Evolutionary conservation across 2,888 invertebrate species (phyloP), one percentile per base, ranked within the genome.

Genomic region (Leptarthrus brevirostris): DNA sequence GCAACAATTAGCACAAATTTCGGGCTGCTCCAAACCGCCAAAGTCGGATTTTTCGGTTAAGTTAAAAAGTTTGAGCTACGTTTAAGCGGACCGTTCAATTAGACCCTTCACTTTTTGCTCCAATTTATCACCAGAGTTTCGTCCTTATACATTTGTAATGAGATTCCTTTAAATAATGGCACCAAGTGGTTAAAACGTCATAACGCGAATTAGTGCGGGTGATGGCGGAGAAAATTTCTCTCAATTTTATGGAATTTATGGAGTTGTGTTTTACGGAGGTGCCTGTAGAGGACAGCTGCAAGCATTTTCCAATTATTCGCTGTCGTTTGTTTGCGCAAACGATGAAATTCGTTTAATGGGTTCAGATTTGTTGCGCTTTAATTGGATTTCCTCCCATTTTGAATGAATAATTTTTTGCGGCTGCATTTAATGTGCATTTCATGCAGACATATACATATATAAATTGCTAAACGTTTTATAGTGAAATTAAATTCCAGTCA

Each of bases 1-100:
- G 18, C 36, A 36, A 58, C 26, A 58, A 58, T 58, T 58, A 58
- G 58, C 36, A 36, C 36, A 58, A 58, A 58, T 34, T 58, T 34
- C 14, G 58, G 36, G 26, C 18, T 58, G 26, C 26, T 36, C 58
- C 34, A 58, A 58, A 22, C 58, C 34, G 20, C 18, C 18, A 20
- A 36, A 58, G 36, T 18, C 34, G 40, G n/a, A n/a, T 1, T 40
- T 40, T 40, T 40, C 40, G n/a, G 12, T 40, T 12, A 12, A 40
- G 3, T 40, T 40, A n/a, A 40, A 40, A 40, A 12, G 40, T 40
- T 1, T 1, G 3, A 12, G 40, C 12, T 12, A 12, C 8, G 40
- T 40, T n/a, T 8, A 40, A n/a, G 12, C 40, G 12, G n/a, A 12
- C 8, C 40, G 12, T 40, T 40, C 40, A 40, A 40, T 40, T 40